Evolutionary conservation across 2,113 vertebrate species (phyloP).

Genomic region (Ptilorrhoa leucosticta): DNA sequence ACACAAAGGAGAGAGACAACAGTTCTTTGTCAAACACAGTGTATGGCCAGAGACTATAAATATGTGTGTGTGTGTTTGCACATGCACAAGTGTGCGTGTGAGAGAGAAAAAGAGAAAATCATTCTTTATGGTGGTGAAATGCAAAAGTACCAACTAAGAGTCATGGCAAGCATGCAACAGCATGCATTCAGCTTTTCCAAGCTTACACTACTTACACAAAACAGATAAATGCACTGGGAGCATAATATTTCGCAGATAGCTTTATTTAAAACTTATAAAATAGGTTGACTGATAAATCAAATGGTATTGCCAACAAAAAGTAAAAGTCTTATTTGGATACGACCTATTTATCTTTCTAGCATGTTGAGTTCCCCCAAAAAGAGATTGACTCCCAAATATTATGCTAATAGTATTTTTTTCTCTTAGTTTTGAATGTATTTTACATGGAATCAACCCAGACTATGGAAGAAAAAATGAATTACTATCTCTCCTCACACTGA

Average conservation of each 20-base stretch:
- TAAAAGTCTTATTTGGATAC: neutral
- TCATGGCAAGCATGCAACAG: neutral
- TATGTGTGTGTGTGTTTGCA: accelerated
- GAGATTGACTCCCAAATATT: neutral
- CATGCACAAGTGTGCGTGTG: accelerated
- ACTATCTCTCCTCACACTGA: neutral
- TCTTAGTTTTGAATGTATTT: neutral
- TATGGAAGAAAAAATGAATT: neutral
- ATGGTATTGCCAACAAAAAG: neutral
- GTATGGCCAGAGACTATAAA: neutral
- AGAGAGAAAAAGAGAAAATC: neutral
- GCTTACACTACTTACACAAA: neutral
- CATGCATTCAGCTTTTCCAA: neutral
- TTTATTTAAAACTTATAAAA: neutral
- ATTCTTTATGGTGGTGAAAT: neutral
- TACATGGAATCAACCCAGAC: neutral
- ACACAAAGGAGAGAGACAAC: neutral
- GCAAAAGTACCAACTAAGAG: neutral
- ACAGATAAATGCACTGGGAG: neutral
- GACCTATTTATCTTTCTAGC: neutral
- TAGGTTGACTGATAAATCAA: neutral
- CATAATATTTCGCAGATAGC: neutral
- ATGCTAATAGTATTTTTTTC: neutral
- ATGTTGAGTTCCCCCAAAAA: neutral
- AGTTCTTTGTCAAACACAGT: neutral